Evolutionary conservation across 2,888 invertebrate genomes (phyloP).

Genomic region (Drosophila gaucha): DNA sequence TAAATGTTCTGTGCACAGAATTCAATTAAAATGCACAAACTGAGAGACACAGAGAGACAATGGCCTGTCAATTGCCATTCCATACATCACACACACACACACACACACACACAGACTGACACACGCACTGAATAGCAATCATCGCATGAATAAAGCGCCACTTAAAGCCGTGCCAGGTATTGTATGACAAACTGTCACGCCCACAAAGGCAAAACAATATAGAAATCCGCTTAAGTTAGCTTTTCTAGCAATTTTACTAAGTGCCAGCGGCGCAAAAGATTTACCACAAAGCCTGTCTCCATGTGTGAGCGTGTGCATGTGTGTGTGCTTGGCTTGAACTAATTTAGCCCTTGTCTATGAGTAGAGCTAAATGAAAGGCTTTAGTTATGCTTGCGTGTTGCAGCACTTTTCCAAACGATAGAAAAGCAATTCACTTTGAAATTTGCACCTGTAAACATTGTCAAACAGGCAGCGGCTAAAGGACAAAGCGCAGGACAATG

Average conservation of each 20-base stretch:
- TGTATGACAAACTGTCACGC: slow-evolving; percentile 56
- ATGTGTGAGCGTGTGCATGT: slow-evolving; percentile 5
- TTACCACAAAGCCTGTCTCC: slow-evolving; percentile 30
- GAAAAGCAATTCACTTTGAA: slow-evolving; percentile 81
- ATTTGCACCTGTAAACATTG: slow-evolving; percentile 81
- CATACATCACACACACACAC: slow-evolving; percentile 17
- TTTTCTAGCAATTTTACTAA: slow-evolving; percentile 66
- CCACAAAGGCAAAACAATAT: slow-evolving; percentile 48
- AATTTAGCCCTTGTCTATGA: slow-evolving; percentile 57
- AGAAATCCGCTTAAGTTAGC: slow-evolving; percentile 65
- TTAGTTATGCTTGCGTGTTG: slow-evolving; percentile 68
- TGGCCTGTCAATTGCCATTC: slow-evolving; percentile 65
- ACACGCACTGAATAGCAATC: slow-evolving; percentile 49
- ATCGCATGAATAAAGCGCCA: slow-evolving; percentile 47
- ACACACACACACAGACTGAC: slow-evolving; percentile 2
- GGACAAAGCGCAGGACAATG: slow-evolving; percentile 56
- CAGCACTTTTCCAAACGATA: slow-evolving; percentile 80
- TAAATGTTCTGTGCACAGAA: slow-evolving; percentile 70
- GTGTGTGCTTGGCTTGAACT: slow-evolving; percentile 43
- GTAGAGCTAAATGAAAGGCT: slow-evolving; percentile 32
- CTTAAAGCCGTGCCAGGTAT: slow-evolving; percentile 52
- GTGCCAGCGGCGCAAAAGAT: slow-evolving; percentile 58
- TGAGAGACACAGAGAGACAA: slow-evolving; percentile 37
- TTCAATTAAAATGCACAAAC: slow-evolving; percentile 66
- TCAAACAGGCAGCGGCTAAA: slow-evolving; percentile 57